These are phyloP conservation scores for Drosophila prostipennis DNA, from an alignment of 2,888 invertebrate species.

Conservation along the genomic window DNA sequence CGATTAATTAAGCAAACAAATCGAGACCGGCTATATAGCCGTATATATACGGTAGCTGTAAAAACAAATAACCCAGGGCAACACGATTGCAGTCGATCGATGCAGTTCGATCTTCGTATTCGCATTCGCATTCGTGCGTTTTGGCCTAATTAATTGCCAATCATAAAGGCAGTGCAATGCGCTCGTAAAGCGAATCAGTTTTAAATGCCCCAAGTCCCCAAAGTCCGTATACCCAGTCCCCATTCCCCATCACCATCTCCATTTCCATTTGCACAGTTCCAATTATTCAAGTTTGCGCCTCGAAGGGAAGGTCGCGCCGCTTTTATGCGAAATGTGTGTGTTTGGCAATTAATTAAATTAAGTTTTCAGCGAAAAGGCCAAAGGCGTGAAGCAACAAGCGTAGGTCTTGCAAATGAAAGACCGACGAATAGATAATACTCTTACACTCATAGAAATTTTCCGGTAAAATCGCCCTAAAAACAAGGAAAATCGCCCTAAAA, in stretches of 20 bases:
- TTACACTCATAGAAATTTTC: too few species aligned
- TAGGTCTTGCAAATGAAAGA: neutral
- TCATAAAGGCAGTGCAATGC: slow-evolving; percentile 76
- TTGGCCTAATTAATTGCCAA: slow-evolving; percentile 79
- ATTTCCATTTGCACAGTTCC: slow-evolving; percentile 38
- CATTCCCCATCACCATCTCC: slow-evolving; percentile 36
- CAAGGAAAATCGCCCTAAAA: too few species aligned
- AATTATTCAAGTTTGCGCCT: slow-evolving; percentile 80
- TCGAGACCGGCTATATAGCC: slow-evolving; percentile 56
- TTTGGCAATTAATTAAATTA: slow-evolving; percentile 80
- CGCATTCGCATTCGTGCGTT: slow-evolving; percentile 52
- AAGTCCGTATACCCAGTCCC: slow-evolving; percentile 11
- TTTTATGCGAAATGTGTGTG: slow-evolving; percentile 63
- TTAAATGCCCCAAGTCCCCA: slow-evolving; percentile 67
- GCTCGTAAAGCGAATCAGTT: slow-evolving; percentile 77
- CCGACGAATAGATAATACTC: slow-evolving; percentile 11
- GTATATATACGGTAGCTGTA: slow-evolving; percentile 69
- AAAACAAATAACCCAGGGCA: slow-evolving; percentile 74
- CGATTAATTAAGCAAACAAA: slow-evolving; percentile 78
- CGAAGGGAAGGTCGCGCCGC: slow-evolving; percentile 45
- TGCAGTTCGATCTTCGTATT: slow-evolving; percentile 29
- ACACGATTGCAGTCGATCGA: slow-evolving; percentile 16
- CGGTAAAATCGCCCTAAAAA: too few species aligned
- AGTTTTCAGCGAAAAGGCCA: slow-evolving; percentile 77
- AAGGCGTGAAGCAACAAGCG: slow-evolving; percentile 76